phyloP scores from a whole-genome alignment of 1,140 invertebrate genomes.

The Sarcophaga bullata region DNA sequence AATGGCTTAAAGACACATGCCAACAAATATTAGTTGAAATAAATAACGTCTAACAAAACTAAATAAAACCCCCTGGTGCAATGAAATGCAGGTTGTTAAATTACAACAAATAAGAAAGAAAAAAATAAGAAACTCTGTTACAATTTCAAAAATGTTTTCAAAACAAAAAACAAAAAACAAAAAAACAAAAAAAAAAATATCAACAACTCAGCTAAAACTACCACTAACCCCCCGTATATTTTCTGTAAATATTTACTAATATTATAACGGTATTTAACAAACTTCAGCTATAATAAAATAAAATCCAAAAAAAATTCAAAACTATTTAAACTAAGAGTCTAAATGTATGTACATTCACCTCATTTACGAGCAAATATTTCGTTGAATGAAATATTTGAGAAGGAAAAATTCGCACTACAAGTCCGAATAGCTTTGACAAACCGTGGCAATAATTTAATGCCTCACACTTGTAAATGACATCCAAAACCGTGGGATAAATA shows the following conservation, averaged over 20 bases:
- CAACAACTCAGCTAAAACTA: neutral
- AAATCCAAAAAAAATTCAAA: neutral
- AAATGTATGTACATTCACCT: neutral
- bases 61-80: conserved; percentile 1
- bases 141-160: neutral
- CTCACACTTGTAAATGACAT: conserved; percentile 34
- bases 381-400: too few relatives aligned
- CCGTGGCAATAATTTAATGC: conserved; percentile 30
- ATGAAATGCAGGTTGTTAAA: neutral
- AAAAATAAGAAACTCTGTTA: neutral
- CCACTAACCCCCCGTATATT: neutral
- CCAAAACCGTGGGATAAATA: conserved; percentile 39
- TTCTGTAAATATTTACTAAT: neutral
- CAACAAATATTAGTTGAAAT: neutral
- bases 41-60: neutral
- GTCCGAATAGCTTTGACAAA: conserved; percentile 14
- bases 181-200: neutral
- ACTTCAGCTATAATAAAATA: neutral
- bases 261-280: too few relatives aligned
- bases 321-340: conserved; percentile 13
- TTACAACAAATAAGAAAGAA: neutral
- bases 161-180: too few relatives aligned
- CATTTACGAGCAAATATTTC: neutral
- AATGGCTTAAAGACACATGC: conserved; percentile 1
- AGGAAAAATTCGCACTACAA: neutral